phyloP scores from a whole-genome alignment of 2,113 vertebrate species.

The Neodon shergylaensis region DNA sequence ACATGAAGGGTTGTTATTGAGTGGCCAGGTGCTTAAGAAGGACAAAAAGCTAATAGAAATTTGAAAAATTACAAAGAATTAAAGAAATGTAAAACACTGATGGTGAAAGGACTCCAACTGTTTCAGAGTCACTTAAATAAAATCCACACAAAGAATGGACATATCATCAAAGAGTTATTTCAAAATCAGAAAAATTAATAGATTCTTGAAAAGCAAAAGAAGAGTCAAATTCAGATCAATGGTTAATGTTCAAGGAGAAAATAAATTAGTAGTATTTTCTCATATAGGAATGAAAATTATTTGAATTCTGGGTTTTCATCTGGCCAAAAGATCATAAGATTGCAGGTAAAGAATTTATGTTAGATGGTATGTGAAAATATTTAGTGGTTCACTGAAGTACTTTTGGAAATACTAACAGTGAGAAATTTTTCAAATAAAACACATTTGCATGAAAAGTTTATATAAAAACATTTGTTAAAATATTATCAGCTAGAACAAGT shows the following conservation, averaged over 20 bases:
- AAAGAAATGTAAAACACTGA: background rate
- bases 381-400: background rate
- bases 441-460: background rate
- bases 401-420: background rate
- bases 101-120: background rate
- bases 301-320: background rate
- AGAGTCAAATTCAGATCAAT: background rate
- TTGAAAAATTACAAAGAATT: background rate
- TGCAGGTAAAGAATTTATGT: background rate
- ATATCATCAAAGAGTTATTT: background rate
- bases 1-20: background rate
- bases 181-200: background rate
- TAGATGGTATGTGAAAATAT: background rate
- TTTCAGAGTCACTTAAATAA: conserved; percentile 34
- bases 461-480: background rate
- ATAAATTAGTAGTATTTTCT: background rate
- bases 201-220: background rate
- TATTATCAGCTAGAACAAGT: background rate
- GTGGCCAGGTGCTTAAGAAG: background rate
- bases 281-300: background rate
- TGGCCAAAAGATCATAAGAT: background rate
- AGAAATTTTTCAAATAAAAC: background rate
- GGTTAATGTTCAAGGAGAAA: background rate
- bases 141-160: background rate
- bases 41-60: background rate